Base-by-base conservation (phyloP, 2,888 invertebrate species). In the Loripinus fragilis region DNA sequence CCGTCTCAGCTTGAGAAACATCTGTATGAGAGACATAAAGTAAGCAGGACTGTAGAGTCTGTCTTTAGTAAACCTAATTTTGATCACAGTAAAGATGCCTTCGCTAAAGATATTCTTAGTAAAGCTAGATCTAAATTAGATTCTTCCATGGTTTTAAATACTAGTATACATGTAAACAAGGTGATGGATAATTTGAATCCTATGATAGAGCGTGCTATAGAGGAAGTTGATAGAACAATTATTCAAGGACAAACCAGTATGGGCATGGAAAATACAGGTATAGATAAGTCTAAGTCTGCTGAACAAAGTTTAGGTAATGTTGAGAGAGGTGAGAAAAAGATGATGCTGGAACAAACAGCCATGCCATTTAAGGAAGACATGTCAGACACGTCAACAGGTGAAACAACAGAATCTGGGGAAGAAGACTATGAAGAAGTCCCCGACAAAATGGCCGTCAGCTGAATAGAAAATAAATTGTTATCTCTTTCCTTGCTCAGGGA, bases 1-100 rank as follows among this genome's bases (percentile, higher is more conserved):
- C 60, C 60, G 20, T 60, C 60, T 2, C 60, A 60, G 60, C 60
- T 60, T 28, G 28, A 60, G 33, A 60, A 60, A 60, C 60, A 60
- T 33, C 17, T 60, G 20, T 20, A 33, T 2, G 23, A 60, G 17
- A 60, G 17, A 33, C 60, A 60, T 60, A 60, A 60, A 20, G 17
- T 60, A 10, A 20, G 33, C 15, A 60, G 33, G 28, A 30, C 23
- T 2, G 28, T 60, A 28, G 60, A 60, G 33, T 60, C 60, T 7
- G 7, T 60, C 10, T 60, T 33, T 23, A 20, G 3, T 15, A 60
- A 33, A 17, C 30, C 33, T 5, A 33, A 10, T 20, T 30, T 33
- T 33, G 60, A 60, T 33, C 33, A 60, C 17, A 30, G 60, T 17
- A 33, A 20, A 12, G 30, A 60, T 20, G 60, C 33, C 15, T 2